Evolutionary conservation across 1,140 invertebrate species (phyloP), one percentile per base, ranked within the genome.

Genomic region (Linepithema humile): DNA sequence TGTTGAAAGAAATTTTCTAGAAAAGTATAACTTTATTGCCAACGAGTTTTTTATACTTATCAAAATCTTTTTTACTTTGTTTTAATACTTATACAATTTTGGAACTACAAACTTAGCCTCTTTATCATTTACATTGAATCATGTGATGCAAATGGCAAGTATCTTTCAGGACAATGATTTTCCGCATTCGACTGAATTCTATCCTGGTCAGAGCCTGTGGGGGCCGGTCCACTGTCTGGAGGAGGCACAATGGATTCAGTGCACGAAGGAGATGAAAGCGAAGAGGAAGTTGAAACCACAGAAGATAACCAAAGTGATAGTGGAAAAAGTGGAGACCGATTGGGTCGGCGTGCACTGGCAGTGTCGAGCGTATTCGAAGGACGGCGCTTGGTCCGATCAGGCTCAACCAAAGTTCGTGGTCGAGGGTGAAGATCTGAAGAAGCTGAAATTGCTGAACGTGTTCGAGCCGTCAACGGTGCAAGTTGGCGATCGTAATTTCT

Each of bases 381-480:
- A 95, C 83, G 94, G 95, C 6, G 93, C 95, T 50, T 95, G 95
- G 84, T 90, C 94, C 43, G 94, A 95, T 84, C 95, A 96, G 9
- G 95, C 96, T 17, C 96, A 97, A 77, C 97, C 97, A 0, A 96
- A 96, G 88, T 96, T 96, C 83, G 94, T 96, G 6, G 95, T 98
- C 0, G 95, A 96, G 89, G 97, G 96, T 69, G 97, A 97, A 43
- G 96, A 98, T 89, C 94, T 98, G 12, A 96, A 96, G 86, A 96
- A 97, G 84, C 91, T 98, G 1, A 97, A 97, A 89, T 95, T 97
- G 60, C 94, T 98, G 32, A 98, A 98, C 92, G 96, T 98, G 26
- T 98, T 98, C 91, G 97, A 98, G 89, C 97, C 97, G n/a, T 98
- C 97, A 91, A 97, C 97, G 59, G 95, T 98, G 59, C 98, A 98